Evolutionary conservation across 2,113 vertebrate genomes (phyloP).

Genomic region (Onychorhynchus coronatus): DNA sequence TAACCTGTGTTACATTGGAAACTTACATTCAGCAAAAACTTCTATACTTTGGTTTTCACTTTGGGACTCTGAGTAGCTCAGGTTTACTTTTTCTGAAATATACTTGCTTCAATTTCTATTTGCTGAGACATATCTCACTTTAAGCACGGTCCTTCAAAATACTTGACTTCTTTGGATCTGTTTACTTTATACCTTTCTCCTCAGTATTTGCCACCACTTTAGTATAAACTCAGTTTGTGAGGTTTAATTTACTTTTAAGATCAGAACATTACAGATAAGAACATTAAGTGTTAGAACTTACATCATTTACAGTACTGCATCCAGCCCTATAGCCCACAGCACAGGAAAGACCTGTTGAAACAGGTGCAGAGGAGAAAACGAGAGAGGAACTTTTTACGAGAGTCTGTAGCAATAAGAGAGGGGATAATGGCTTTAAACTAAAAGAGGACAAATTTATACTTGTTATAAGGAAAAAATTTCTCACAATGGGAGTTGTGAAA

Average conservation of each 20-base stretch:
- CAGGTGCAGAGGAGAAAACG: neutral
- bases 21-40: neutral
- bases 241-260: neutral
- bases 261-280: neutral
- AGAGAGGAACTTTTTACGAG: neutral
- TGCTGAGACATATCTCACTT: neutral
- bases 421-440: neutral
- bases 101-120: neutral
- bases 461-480: neutral
- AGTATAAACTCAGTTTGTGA: neutral
- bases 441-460: neutral
- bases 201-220: neutral
- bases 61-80: neutral
- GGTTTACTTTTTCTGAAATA: neutral
- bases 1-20: neutral
- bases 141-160: neutral
- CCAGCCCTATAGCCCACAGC: neutral
- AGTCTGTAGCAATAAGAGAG: neutral
- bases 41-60: neutral
- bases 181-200: neutral
- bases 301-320: neutral
- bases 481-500: neutral
- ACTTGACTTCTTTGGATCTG: neutral
- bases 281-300: neutral
- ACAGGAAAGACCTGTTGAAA: neutral